Evolutionary conservation across 2,113 vertebrate species (phyloP).

Genomic region (Callaeas wilsoni): DNA sequence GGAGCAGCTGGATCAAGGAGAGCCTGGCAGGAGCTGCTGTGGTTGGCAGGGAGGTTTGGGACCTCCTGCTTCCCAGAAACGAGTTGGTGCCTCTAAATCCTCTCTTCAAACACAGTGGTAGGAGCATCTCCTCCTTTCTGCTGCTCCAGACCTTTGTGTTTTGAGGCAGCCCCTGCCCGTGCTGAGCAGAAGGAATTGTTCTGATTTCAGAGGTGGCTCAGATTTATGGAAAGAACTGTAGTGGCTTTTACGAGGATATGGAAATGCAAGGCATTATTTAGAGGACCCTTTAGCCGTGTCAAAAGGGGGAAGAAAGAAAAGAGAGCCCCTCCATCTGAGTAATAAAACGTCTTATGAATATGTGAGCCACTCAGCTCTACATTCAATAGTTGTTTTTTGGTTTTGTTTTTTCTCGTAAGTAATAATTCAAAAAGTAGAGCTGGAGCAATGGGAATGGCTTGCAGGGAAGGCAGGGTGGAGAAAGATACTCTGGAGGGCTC

Average conservation of each 20-base stretch:
- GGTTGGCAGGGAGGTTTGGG: background rate
- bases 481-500: slow-evolving; percentile 7
- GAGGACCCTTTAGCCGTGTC: background rate
- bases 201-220: background rate
- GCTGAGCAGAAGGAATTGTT: background rate
- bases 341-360: background rate
- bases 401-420: background rate
- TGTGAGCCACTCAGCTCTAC: background rate
- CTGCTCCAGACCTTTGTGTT: background rate
- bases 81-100: background rate
- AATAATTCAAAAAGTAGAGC: background rate
- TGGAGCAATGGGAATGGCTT: background rate
- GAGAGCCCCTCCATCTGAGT: background rate
- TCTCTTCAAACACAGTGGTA: accelerated
- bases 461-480: background rate
- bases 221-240: background rate
- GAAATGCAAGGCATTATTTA: slow-evolving; percentile 4
- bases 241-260: slow-evolving; percentile 9
- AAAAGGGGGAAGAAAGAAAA: background rate
- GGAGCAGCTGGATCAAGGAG: background rate
- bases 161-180: accelerated
- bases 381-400: background rate
- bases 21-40: background rate
- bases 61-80: background rate
- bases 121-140: background rate